Conservation (phyloP, 2,113 vertebrate species). For the Micronisus gabar region DNA sequence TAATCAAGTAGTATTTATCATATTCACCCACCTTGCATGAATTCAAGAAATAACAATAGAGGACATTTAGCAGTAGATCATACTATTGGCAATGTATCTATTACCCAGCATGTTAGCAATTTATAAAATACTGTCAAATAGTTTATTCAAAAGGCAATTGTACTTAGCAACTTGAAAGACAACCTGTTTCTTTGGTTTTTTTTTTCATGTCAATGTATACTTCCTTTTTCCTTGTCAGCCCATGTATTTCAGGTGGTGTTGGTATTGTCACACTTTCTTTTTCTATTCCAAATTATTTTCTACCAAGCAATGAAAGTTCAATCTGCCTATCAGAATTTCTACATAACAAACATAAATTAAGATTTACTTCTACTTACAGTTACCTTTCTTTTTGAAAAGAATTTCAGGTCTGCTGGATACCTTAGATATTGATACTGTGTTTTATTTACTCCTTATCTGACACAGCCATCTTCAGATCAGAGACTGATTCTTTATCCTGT, state of each 20-base stretch:
- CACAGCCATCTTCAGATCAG: background rate
- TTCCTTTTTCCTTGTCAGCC: background rate
- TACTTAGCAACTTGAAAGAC: background rate
- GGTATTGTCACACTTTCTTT: background rate
- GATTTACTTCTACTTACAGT: background rate
- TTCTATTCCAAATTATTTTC: background rate
- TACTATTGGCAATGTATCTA: background rate
- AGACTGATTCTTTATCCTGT: background rate
- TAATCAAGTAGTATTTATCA: background rate
- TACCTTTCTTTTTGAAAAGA: background rate
- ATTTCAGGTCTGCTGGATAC: background rate
- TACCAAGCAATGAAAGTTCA: background rate
- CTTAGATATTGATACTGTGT: background rate
- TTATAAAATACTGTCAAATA: background rate
- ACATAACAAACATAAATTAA: background rate
- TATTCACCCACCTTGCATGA: fast-evolving
- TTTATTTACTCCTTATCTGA: background rate
- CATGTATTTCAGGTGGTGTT: background rate
- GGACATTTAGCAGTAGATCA: background rate
- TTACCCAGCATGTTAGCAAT: background rate
- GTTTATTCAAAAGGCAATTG: background rate
- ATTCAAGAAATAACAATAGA: background rate
- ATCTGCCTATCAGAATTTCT: background rate
- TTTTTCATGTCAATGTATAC: background rate
- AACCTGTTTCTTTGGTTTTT: fast-evolving